Evolutionary conservation across 92 coral and sea anemone genomes (phyloP), one percentile per base, ranked within the genome.

Genomic region (Actinostola sp.): DNA sequence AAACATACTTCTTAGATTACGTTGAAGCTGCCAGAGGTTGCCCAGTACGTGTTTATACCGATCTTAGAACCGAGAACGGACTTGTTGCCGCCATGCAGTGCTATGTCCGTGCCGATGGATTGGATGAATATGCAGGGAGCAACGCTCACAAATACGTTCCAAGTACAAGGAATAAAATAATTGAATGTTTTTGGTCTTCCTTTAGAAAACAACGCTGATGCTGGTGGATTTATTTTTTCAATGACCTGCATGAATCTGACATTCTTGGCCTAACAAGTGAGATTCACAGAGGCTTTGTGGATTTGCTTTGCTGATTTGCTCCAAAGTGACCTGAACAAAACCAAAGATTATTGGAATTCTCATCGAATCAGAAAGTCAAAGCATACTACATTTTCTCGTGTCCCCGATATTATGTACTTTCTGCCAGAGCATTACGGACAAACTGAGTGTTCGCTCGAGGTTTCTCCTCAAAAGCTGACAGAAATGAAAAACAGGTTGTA

Each of bases 161-260:
- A 64, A 88, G 86, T 42, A 70, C 77, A n/a, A 68, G 69, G 59
- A 88, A 83, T 58, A 89, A 88, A 70, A 68, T 83, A 70, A 88
- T 88, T 57, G 88, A 82, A 54, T 78, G 88, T 60, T 78, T 65
- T 30, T 88, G 92, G 86, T 88, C 89, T 43, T 66, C 68, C 17
- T 80, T 61, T 51, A 68, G 89, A 31, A 78, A 73, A 56, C 84
- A 59, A 28, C 89, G 86, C 58, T 35, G 82, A 16, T 72, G 85
- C 53, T 88, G 89, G 93, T 78, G 89, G 84, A 79, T 83, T 11
- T 86, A 83, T 88, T 87, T 64, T 87, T 82, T 61, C 21, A 51
- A 62, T 80, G n/a, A 82, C 59, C 38, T 82, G 29, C 80, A 71
- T 56, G 74, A 87, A 64, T 76, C 81, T 23, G 92, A 79, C 76